A percentile compares a stretch with the other conserved stretches of the same genome.
Conservation (phyloP, 2,797 vertebrate genomes). For the Argyrosomus regius region DNA sequence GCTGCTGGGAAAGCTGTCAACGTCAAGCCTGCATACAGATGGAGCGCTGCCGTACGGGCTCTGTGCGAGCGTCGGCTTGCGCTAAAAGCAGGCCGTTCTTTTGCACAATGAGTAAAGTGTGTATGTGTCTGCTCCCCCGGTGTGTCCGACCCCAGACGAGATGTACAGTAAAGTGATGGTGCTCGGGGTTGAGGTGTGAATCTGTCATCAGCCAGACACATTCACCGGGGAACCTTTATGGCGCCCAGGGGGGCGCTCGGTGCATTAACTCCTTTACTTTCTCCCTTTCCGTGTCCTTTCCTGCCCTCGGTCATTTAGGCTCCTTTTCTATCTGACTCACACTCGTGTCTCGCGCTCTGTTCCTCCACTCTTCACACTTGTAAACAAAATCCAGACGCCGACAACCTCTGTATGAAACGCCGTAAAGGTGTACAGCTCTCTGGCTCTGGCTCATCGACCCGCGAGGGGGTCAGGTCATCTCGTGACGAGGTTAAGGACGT, state of each 20-base stretch:
- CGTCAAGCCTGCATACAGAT: conserved; percentile 31
- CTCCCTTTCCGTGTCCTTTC: conserved; percentile 8
- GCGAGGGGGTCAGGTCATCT: conserved; percentile 23
- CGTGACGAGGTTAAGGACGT: conserved; percentile 8
- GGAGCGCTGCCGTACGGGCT: conserved; percentile 23
- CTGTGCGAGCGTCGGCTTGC: neutral
- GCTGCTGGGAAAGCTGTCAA: neutral
- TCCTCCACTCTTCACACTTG: conserved; percentile 41
- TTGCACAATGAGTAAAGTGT: conserved; percentile 20
- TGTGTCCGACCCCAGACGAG: conserved; percentile 34
- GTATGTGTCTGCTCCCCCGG: conserved; percentile 40
- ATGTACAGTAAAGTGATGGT: conserved; percentile 51
- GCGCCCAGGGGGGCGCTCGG: conserved; percentile 5
- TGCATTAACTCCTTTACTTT: conserved; percentile 56
- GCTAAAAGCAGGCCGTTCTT: conserved; percentile 42
- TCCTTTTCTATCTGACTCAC: conserved; percentile 31
- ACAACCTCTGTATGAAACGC: neutral
- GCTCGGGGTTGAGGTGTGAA: conserved; percentile 49
- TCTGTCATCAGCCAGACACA: conserved; percentile 62
- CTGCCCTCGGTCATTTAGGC: conserved; percentile 25
- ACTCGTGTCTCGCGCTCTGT: conserved; percentile 19
- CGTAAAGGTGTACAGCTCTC: neutral
- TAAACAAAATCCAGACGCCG: conserved; percentile 29
- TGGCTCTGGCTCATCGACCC: conserved; percentile 16
- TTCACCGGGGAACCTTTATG: conserved; percentile 66